These are phyloP conservation scores for Halocynthia roretzi DNA, from an alignment of 23 tunicate species.

Conservation along the genomic window DNA sequence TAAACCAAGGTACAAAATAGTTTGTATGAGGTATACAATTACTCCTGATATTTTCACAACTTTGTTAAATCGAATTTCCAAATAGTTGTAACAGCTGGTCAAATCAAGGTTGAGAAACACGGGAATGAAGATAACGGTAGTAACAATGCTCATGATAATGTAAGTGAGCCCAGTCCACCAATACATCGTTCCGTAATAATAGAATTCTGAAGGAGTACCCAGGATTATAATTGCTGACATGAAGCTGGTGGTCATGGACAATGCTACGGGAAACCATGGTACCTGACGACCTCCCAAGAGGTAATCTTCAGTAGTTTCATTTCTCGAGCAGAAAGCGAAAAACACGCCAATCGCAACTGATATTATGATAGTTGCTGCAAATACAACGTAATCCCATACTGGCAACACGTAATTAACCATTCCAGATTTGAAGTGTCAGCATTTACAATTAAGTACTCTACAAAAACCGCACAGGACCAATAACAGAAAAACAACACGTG, in stretches of 20 bases:
- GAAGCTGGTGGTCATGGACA: slow-evolving; percentile 24
- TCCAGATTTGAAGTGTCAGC: too few relatives aligned
- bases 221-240: slow-evolving; percentile 32
- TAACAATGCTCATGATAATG: neutral
- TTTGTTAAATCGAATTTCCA: slow-evolving; percentile 22
- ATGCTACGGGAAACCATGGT: slow-evolving; percentile 26
- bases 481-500: too few relatives aligned
- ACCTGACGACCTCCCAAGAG: slow-evolving; percentile 22
- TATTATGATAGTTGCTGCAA: slow-evolving; percentile 15
- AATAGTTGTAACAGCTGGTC: slow-evolving; percentile 18
- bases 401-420: neutral
- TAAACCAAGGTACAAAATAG: slow-evolving; percentile 15
- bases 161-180: slow-evolving; percentile 25
- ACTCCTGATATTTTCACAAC: slow-evolving; percentile 4
- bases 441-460: too few relatives aligned
- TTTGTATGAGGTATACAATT: slow-evolving; percentile 3
- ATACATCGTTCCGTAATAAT: slow-evolving; percentile 31
- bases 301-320: slow-evolving; percentile 24
- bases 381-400: slow-evolving; percentile 26
- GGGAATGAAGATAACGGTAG: slow-evolving; percentile 16
- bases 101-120: slow-evolving; percentile 15
- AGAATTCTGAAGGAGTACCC: slow-evolving; percentile 35
- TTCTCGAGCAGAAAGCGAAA: slow-evolving; percentile 7
- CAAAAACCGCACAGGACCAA: too few relatives aligned
- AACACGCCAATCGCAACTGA: slow-evolving; percentile 23